These are phyloP conservation scores for Trachelus iudaicus DNA, from an alignment of 2,888 invertebrate genomes.

Conservation along the genomic window DNA sequence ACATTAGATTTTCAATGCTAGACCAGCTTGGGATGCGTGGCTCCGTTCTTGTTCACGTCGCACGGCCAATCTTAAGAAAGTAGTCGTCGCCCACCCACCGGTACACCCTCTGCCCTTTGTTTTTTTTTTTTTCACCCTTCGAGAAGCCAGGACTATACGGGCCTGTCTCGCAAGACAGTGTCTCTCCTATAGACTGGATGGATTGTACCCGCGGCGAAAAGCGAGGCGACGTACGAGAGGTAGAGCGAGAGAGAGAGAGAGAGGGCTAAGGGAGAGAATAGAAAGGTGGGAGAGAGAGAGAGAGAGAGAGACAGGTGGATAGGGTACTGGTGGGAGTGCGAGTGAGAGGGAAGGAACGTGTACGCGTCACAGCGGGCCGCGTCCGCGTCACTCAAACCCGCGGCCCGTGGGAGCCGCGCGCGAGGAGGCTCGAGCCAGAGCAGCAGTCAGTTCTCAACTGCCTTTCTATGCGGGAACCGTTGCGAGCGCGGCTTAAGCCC, in stretches of 20 bases:
- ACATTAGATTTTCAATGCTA: too few species aligned
- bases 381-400: conserved; percentile 61
- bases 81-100: too few species aligned
- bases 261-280: not conserved
- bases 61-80: too few species aligned
- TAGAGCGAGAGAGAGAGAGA: not conserved
- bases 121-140: too few species aligned
- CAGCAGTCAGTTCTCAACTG: conserved; percentile 64
- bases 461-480: conserved; percentile 61
- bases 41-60: too few species aligned
- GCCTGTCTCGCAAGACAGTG: too few species aligned
- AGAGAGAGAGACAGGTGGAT: conserved; percentile 16
- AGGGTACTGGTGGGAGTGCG: not conserved
- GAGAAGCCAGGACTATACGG: too few species aligned
- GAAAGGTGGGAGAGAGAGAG: conserved; percentile 20
- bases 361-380: conserved; percentile 61
- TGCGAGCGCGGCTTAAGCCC: conserved; percentile 52
- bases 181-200: too few species aligned
- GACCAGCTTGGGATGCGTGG: too few species aligned
- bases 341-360: conserved; percentile 37
- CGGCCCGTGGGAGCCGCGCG: conserved; percentile 28
- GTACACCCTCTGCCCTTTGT: too few species aligned
- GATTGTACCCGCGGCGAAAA: not conserved
- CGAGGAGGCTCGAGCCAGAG: conserved; percentile 31
- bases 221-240: not conserved